These are phyloP conservation scores for Babyrousa celebensis DNA, from an alignment of 2,797 vertebrate species.

Conservation along the genomic window DNA sequence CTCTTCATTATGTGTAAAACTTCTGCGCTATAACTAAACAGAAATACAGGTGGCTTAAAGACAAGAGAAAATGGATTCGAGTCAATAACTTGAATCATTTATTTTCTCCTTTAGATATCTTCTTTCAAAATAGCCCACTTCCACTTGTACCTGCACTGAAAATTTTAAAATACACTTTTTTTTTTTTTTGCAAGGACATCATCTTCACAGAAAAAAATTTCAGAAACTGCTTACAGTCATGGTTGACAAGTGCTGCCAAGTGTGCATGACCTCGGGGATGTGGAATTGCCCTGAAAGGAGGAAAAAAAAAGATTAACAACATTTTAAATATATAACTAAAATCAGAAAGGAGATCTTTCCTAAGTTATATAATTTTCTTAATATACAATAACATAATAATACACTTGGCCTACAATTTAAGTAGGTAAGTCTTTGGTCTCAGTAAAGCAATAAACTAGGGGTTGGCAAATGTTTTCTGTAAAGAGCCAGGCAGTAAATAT, in stretches of 20 bases:
- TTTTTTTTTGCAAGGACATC: background rate
- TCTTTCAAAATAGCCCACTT: background rate
- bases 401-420: background rate
- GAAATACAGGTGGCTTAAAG: background rate
- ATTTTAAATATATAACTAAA: background rate
- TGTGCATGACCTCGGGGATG: conserved; percentile 98
- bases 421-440: background rate
- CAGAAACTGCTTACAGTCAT: conserved; percentile 95
- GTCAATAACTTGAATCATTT: background rate
- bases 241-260: conserved; percentile 97
- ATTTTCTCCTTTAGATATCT: conserved; percentile 8
- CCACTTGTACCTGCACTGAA: conserved; percentile 39
- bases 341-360: background rate
- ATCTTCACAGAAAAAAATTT: conserved; percentile 60
- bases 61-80: background rate
- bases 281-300: conserved; percentile 95
- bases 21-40: background rate
- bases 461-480: background rate
- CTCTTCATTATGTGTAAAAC: conserved; percentile 6
- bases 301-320: conserved; percentile 71
- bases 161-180: background rate
- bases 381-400: background rate
- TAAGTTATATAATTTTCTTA: background rate
- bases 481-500: background rate
- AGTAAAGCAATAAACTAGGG: background rate